phyloP scores from a whole-genome alignment of 2,888 invertebrate species.

The Caenorhabditis afra region DNA sequence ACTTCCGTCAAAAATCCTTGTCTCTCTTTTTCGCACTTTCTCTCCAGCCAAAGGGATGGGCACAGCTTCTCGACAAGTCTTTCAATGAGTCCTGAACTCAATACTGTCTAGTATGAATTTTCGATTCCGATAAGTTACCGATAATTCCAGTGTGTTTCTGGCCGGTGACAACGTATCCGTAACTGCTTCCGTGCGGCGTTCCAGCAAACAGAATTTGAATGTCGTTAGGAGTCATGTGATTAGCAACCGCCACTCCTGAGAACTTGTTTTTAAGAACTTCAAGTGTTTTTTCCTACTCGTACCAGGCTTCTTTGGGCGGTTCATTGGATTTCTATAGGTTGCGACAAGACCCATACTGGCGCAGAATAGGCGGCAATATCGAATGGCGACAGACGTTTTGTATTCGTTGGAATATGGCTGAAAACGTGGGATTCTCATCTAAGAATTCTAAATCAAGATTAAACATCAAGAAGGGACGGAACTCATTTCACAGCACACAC shows the following conservation, averaged over 20 bases:
- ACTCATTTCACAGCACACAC: no score
- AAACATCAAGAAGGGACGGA: no score
- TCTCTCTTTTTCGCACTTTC: conserved; percentile 69
- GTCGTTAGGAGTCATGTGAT: conserved; percentile 77
- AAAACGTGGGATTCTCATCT: no score
- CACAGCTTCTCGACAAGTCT: conserved; percentile 71
- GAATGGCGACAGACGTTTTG: conserved; percentile 69
- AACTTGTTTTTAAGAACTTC: neutral
- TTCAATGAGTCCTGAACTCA: conserved; percentile 68
- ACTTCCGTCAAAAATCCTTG: conserved; percentile 68
- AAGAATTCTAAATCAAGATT: no score
- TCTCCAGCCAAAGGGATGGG: conserved; percentile 74
- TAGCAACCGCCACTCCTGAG: conserved; percentile 73
- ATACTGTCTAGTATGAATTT: neutral
- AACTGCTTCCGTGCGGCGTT: conserved; percentile 66
- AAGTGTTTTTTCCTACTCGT: neutral
- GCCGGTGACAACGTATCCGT: conserved; percentile 75
- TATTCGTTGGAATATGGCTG: conserved; percentile 44
- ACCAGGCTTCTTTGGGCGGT: conserved; percentile 70
- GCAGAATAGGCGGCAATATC: conserved; percentile 74
- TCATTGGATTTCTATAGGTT: conserved; percentile 64
- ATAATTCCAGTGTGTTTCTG: conserved; percentile 74
- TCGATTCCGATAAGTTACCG: conserved; percentile 42
- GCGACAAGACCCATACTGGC: conserved; percentile 73
- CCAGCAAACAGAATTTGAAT: conserved; percentile 76